Evolutionary conservation across 2,888 invertebrate genomes (phyloP).

Genomic region (Ectemnius lituratus): DNA sequence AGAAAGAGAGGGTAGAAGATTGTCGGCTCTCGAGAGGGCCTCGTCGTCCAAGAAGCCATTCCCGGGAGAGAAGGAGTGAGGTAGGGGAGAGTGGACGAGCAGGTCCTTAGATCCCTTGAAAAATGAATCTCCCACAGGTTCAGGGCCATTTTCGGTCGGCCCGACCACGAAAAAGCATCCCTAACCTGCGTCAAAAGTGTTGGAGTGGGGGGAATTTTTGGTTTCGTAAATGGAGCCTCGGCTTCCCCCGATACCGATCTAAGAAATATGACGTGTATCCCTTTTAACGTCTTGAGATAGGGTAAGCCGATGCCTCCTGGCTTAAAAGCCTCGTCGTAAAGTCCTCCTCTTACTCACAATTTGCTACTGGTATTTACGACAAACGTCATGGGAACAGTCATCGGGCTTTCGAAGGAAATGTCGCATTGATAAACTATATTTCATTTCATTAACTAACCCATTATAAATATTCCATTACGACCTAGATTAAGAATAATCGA

Average conservation of each 20-base stretch:
- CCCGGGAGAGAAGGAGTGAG: constrained; percentile 22
- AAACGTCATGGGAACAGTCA: not conserved
- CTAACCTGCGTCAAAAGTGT: constrained; percentile 64
- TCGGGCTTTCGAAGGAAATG: too few species aligned
- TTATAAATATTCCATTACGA: too few species aligned
- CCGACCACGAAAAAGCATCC: constrained; percentile 52
- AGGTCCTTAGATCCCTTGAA: constrained; percentile 70
- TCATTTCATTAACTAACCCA: too few species aligned
- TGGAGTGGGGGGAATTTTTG: constrained; percentile 51
- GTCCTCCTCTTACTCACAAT: not conserved
- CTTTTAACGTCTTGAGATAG: constrained; percentile 24
- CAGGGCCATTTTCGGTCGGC: constrained; percentile 53
- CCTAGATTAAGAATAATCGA: too few species aligned
- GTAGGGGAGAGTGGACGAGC: constrained; percentile 54
- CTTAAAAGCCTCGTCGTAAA: constrained; percentile 1
- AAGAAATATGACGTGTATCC: constrained; percentile 36
- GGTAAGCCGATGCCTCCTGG: constrained; percentile 4
- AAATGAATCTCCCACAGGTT: constrained; percentile 69
- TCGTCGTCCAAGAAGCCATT: not conserved
- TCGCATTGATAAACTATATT: too few species aligned
- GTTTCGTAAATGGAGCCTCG: constrained; percentile 35
- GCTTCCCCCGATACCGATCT: constrained; percentile 39
- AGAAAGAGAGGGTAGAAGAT: constrained; percentile 34
- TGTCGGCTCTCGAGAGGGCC: constrained; percentile 20
- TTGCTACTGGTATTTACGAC: constrained; percentile 1